Evolutionary conservation across 2,113 vertebrate genomes (phyloP), one percentile per base, ranked within the genome.

Genomic region (Crotophaga sulcirostris): DNA sequence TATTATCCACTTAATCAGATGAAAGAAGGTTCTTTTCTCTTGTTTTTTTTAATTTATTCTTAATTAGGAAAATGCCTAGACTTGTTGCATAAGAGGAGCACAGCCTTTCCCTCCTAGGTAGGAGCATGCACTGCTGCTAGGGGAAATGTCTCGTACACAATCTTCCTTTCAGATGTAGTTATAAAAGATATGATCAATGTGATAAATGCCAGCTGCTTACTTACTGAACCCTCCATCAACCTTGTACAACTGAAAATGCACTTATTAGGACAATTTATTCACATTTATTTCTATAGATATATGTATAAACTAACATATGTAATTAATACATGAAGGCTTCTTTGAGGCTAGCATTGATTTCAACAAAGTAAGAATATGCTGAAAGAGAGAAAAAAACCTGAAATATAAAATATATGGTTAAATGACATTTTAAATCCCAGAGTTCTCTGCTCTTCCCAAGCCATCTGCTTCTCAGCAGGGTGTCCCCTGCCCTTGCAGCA

Each of bases 11-110:
- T 82, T 90, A 74, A 86, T 87, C 55, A 87, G 40, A 86, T 59
- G 47, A 92, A 91, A 77, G 52, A 52, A 89, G 36, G 52, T 6
- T 52, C 18, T 79, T 89, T 78, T 7, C 0, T 81, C 2, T 16
- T n/a, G n/a, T n/a, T n/a, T 38, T 55, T 47, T 29, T 10, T 24
- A n/a, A 49, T 67, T 72, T 84, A 77, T 90, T 89, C 52, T 56
- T 66, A 89, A 92, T 92, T 95, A 81, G 84, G 68, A 88, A 84
- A 89, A 93, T 89, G 10, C 78, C 44, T 18, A 66, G 25, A 69
- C 40, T 49, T 83, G 36, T 69, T 92, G 69, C 44, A 52, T 28
- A 81, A 62, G 25, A 84, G 24, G 6, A 75, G 17, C 6, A 1
- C 54, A 73, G 83, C 56, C 55, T 51, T 69, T 15, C 56, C 40